Evolutionary conservation across 2,113 vertebrate species (phyloP).

Genomic region (Panthera tigris): DNA sequence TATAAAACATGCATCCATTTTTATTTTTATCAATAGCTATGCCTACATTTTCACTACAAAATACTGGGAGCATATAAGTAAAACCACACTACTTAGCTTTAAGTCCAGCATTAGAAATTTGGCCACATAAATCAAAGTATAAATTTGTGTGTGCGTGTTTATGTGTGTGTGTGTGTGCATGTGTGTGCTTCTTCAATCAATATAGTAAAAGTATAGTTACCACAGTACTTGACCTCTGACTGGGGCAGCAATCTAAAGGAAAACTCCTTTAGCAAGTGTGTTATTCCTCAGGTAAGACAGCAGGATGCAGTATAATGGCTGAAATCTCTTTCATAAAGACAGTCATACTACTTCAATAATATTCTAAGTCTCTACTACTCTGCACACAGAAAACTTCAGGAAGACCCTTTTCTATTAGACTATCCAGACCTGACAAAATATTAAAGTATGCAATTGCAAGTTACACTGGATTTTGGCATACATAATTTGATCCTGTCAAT

Average conservation of each 20-base stretch:
- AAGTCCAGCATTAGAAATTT: slow-evolving; percentile 35
- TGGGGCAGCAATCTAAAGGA: slow-evolving; percentile 42
- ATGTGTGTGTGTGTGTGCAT: background rate
- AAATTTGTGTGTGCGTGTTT: background rate
- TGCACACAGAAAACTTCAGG: slow-evolving; percentile 35
- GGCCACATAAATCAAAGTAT: slow-evolving; percentile 48
- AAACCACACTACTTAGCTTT: slow-evolving; percentile 30
- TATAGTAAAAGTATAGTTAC: slow-evolving; percentile 25
- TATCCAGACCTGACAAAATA: background rate
- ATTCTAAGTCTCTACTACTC: background rate
- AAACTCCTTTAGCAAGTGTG: background rate
- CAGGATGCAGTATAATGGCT: background rate
- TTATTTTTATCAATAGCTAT: slow-evolving; percentile 47
- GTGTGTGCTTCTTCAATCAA: slow-evolving; percentile 36
- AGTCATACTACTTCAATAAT: slow-evolving; percentile 42
- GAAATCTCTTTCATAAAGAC: background rate
- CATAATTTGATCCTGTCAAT: background rate
- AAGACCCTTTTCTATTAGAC: background rate
- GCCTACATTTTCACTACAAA: slow-evolving; percentile 34
- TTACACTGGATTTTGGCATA: slow-evolving; percentile 5
- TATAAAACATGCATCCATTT: slow-evolving; percentile 32
- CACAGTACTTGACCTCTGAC: slow-evolving; percentile 52
- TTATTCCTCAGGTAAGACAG: slow-evolving; percentile 7
- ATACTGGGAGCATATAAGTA: background rate
- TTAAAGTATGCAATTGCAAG: slow-evolving; percentile 10